Evolutionary conservation across 2,113 vertebrate species (phyloP).

Genomic region (Heptranchias perlo): DNA sequence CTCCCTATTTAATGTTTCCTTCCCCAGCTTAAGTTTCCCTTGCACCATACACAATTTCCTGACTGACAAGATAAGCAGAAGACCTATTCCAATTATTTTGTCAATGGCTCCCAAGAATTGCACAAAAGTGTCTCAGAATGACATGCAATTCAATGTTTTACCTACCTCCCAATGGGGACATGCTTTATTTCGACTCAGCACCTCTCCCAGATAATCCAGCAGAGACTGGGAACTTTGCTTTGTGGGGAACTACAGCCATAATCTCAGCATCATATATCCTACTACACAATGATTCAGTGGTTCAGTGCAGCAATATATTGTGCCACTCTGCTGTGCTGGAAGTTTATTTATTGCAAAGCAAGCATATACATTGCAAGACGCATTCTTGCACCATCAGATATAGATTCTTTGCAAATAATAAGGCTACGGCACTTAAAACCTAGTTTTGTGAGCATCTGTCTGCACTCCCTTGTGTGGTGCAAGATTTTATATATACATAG

Average conservation of each 20-base stretch:
- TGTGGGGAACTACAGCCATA: background rate
- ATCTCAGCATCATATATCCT: background rate
- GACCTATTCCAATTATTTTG: background rate
- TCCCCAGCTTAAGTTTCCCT: background rate
- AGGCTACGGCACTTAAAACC: too few species aligned
- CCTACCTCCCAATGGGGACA: too few species aligned
- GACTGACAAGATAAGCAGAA: background rate
- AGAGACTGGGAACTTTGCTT: background rate
- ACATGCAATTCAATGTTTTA: background rate
- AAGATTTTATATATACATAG: background rate
- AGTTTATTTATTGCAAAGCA: background rate
- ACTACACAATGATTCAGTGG: background rate
- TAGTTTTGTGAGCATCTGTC: too few species aligned
- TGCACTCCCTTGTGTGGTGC: too few species aligned
- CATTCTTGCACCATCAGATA: background rate
- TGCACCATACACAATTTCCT: background rate
- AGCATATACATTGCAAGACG: background rate
- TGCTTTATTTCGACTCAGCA: background rate
- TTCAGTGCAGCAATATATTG: background rate
- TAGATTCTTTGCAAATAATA: background rate
- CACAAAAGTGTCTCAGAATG: background rate
- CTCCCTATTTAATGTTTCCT: background rate
- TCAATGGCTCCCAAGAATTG: background rate
- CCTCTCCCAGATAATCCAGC: background rate
- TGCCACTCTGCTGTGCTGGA: background rate